Base-by-base conservation (phyloP, 2,797 vertebrate genomes). In the Pipistrellus pipistrellus region DNA sequence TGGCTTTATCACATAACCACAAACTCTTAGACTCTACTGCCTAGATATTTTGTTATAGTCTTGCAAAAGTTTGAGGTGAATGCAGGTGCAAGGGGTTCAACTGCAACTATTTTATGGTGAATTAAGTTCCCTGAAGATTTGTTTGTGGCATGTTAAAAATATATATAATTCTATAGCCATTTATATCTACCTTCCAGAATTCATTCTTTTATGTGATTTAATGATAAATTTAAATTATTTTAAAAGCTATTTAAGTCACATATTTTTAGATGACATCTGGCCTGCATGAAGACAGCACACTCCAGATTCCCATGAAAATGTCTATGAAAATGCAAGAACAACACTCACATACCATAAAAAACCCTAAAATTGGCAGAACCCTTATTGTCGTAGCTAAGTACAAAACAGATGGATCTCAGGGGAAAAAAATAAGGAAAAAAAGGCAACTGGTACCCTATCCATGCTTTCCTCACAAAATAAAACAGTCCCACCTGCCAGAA, bases 221-320 rank as follows among this genome's bases (percentile, higher is more conserved):
- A 94, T 64, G 75, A 93, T 83, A 92, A 96, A 80, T 95, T 85
- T 55, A 80, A 92, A 83, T 72, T 78, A 35, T 80, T 96, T 92
- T 88, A 38, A 87, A 84, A 86, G 64, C 6, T 73, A 93, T 77
- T 88, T 93, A 46, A 80, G 20, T 38, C 69, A 85, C 30, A 55
- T 84, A 78, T 92, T 80, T 94, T 91, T 89, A 83, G 94, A 71
- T 93, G 32, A 71, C 25, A 86, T 91, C 81, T 77, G 48, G 27
- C 68, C 76, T 83, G 21, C 83, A 41, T 85, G 48, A 21, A 88
- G 46, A 85, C 51, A 78, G 48, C 25, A 93, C 87, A 76, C 30
- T 92, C 55, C 41, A 76, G 57, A 64, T 83, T 84, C 25, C 46
- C 93, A 78, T 82, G 69, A 94, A 93, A 93, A 94, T 90, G 69